Evolutionary conservation across 1,140 invertebrate genomes (phyloP).

Genomic region (Anastrepha obliqua): DNA sequence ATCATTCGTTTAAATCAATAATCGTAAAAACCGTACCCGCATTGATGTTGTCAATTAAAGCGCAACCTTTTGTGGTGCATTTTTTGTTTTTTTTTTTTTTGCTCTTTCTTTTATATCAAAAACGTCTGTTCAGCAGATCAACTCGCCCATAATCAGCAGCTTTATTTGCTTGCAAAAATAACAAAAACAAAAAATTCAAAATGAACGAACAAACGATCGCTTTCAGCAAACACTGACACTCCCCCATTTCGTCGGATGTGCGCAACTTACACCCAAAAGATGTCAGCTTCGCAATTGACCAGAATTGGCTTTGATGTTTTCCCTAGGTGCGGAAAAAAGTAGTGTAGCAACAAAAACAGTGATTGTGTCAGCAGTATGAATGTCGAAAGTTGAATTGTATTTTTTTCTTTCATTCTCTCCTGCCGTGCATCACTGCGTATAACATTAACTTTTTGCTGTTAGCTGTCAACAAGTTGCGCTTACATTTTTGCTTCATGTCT

Average conservation of each 20-base stretch:
- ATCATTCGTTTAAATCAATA: no score
- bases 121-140: not conserved
- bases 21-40: no score
- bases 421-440: not conserved
- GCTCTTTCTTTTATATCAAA: not conserved
- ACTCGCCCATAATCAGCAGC: not conserved
- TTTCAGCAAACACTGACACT: constrained; percentile 5
- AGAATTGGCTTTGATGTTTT: not conserved
- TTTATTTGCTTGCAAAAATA: not conserved
- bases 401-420: not conserved
- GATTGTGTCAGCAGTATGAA: not conserved
- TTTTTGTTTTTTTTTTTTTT: no score
- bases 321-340: not conserved
- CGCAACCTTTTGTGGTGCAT: not conserved
- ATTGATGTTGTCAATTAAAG: not conserved
- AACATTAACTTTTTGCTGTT: not conserved
- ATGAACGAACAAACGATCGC: constrained; percentile 23
- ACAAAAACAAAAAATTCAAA: not conserved
- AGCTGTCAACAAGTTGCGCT: constrained; percentile 20
- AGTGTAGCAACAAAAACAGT: not conserved
- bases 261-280: not conserved
- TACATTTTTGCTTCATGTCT: not conserved
- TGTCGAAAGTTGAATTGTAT: not conserved
- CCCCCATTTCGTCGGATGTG: not conserved
- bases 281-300: not conserved